Percentiles rank a stretch among this genome's conserved stretches.
These are phyloP conservation scores for Hypanus sabinus DNA, from an alignment of 2,113 vertebrate species.

Conservation along the genomic window DNA sequence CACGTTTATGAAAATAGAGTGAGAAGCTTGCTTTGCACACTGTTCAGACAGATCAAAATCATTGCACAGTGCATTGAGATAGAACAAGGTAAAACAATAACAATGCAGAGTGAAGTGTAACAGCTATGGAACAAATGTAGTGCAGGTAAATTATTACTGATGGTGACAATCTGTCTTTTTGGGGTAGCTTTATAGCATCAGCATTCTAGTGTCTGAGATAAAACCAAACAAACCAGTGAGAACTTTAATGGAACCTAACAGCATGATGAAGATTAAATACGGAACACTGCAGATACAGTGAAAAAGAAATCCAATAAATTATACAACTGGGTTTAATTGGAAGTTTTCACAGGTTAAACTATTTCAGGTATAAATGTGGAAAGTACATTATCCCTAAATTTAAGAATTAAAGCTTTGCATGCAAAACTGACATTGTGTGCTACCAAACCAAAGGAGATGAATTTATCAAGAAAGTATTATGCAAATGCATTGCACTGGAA, in stretches of 20 bases:
- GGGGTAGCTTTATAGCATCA: background rate
- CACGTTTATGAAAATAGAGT: too few relatives aligned
- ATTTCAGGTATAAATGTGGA: background rate
- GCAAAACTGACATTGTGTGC: too few relatives aligned
- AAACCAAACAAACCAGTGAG: background rate
- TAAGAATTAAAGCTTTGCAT: background rate
- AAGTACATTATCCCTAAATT: background rate
- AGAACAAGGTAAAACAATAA: too few relatives aligned
- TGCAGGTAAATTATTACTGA: background rate
- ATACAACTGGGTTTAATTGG: background rate
- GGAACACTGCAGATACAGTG: too few relatives aligned
- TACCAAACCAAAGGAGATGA: too few relatives aligned
- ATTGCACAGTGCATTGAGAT: too few relatives aligned
- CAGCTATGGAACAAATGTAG: too few relatives aligned
- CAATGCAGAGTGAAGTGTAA: too few relatives aligned
- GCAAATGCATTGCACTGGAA: too few relatives aligned
- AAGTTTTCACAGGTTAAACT: background rate
- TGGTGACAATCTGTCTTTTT: background rate
- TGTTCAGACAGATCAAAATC: too few relatives aligned
- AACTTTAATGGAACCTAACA: background rate
- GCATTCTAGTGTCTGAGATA: background rate
- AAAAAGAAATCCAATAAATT: background rate
- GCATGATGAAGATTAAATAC: background rate
- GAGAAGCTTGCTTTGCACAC: too few relatives aligned
- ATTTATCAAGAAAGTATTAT: too few relatives aligned